Evolutionary conservation across 2,113 vertebrate species (phyloP).

Genomic region (Melanocharis versteri): DNA sequence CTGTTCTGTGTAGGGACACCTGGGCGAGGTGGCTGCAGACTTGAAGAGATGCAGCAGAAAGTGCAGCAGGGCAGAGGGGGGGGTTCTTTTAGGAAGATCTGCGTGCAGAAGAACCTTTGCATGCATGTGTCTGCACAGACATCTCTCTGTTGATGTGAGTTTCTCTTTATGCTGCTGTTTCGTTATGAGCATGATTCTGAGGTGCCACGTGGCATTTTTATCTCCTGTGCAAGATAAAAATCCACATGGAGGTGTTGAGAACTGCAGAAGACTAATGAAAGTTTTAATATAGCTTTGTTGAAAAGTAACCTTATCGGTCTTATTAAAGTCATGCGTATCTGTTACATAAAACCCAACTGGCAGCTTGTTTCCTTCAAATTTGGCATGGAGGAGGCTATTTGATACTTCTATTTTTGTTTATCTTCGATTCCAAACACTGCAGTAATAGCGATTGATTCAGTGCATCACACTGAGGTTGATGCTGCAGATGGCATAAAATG

Average conservation of each 20-base stretch:
- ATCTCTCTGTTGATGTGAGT: not conserved
- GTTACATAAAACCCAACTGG: constrained; percentile 16
- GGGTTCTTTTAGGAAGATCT: not conserved
- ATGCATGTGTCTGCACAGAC: not conserved
- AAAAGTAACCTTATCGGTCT: constrained; percentile 20
- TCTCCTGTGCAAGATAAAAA: constrained; percentile 15
- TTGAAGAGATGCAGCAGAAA: not conserved
- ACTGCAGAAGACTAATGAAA: constrained; percentile 14
- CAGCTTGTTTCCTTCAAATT: not conserved
- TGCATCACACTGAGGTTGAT: not conserved
- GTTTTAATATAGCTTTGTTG: constrained; percentile 51
- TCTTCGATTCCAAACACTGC: not conserved
- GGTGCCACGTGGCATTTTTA: not conserved
- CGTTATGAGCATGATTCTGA: not conserved
- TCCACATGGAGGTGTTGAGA: not conserved
- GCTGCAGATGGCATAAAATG: constrained; percentile 21
- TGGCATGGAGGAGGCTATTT: not conserved
- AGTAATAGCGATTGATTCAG: constrained; percentile 19
- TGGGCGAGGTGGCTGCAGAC: not conserved
- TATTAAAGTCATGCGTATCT: not conserved
- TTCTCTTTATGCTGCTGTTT: not conserved
- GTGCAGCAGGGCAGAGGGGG: fast-evolving
- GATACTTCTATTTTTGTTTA: constrained; percentile 35
- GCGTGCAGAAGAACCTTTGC: not conserved
- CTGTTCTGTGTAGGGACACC: not conserved